A percentile compares a stretch with the other conserved stretches of the same genome.
phyloP scores from a whole-genome alignment of 2,888 invertebrate genomes.

The Drosophila crucigera region DNA sequence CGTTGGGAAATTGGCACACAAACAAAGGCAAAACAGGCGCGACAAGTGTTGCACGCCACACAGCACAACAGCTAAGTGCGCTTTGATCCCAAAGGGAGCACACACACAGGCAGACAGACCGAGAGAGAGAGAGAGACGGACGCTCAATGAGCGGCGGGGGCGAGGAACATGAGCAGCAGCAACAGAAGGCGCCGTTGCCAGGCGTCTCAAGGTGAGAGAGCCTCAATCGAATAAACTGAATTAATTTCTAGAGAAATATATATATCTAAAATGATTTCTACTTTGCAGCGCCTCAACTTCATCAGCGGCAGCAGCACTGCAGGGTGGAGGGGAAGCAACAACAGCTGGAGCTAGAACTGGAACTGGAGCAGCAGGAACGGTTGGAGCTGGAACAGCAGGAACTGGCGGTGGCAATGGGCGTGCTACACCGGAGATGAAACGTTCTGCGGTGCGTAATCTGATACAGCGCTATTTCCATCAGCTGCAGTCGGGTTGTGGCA shows the following conservation, averaged over 20 bases:
- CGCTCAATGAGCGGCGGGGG: constrained; percentile 67
- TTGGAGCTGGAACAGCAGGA: background rate
- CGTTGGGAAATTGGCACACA: constrained; percentile 56
- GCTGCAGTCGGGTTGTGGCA: constrained; percentile 96
- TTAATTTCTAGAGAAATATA: background rate
- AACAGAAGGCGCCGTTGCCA: constrained; percentile 53
- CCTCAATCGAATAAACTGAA: constrained; percentile 1
- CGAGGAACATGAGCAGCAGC: constrained; percentile 54
- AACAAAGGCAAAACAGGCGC: constrained; percentile 35
- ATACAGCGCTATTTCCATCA: constrained; percentile 97
- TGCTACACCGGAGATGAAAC: constrained; percentile 88
- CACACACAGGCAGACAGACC: constrained; percentile 9
- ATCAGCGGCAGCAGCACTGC: constrained; percentile 46
- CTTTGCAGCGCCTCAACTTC: constrained; percentile 61
- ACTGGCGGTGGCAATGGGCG: constrained; percentile 34
- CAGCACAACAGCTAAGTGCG: constrained; percentile 28
- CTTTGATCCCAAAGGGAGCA: constrained; percentile 22
- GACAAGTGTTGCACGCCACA: constrained; percentile 45
- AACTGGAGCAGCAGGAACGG: constrained; percentile 1
- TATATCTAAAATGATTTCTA: background rate
- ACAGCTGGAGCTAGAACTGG: background rate
- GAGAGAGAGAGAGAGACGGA: constrained; percentile 24
- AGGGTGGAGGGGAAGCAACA: constrained; percentile 14
- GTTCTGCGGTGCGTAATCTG: constrained; percentile 92
- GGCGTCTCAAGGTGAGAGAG: constrained; percentile 36